Percentiles rank a stretch among this genome's conserved stretches.
Conservation (phyloP, 2,888 invertebrate species). For the Girardia tigrina region DNA sequence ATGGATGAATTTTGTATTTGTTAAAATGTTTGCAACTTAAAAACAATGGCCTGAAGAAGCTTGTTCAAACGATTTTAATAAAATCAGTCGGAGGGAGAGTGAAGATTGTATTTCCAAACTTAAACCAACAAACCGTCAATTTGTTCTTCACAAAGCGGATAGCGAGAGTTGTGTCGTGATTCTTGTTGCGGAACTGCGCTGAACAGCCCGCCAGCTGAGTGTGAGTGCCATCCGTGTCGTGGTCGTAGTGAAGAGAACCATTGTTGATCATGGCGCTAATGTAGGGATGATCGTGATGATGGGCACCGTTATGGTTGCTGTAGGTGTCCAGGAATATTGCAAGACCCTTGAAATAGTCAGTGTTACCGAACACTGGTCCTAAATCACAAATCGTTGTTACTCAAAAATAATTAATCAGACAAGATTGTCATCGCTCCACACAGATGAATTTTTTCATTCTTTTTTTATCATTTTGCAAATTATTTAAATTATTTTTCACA, state of each 20-base stretch:
- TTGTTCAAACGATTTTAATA: no score
- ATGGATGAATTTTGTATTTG: no score
- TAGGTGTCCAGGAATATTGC: conserved; percentile 90
- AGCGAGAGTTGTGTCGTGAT: conserved; percentile 74
- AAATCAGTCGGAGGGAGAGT: no score
- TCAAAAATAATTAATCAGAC: not conserved
- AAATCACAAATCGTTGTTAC: conserved; percentile 21
- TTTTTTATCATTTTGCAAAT: no score
- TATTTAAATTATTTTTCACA: not conserved
- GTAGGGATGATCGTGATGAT: conserved; percentile 97
- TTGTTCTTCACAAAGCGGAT: conserved; percentile 79
- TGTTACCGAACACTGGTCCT: conserved; percentile 86
- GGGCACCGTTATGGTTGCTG: conserved; percentile 94
- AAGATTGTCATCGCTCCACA: no score
- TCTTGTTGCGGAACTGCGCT: conserved; percentile 76
- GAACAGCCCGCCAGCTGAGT: conserved; percentile 93
- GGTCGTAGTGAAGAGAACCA: conserved; percentile 83
- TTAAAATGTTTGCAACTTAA: not conserved
- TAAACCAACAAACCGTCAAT: conserved; percentile 59
- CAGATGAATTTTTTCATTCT: no score
- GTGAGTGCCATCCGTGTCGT: conserved; percentile 92
- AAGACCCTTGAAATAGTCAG: conserved; percentile 74
- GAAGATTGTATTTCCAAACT: not conserved
- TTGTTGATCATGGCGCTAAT: conserved; percentile 96
- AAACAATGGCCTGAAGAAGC: not conserved